Base-by-base conservation (phyloP, 2,888 invertebrate species). In the Platycnemis pennipes region DNA sequence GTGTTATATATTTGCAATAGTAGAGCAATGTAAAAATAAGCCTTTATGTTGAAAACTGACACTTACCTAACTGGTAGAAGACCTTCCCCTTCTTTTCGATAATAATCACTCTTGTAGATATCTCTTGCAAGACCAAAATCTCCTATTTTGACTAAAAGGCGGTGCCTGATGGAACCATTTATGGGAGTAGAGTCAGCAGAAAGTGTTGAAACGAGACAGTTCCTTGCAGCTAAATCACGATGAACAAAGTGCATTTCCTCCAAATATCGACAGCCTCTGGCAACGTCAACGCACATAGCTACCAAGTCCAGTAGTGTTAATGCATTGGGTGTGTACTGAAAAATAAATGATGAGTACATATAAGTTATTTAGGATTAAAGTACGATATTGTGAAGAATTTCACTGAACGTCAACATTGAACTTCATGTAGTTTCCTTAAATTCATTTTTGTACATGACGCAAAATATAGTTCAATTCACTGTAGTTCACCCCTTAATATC, bases 211-310 rank as follows among this genome's bases (percentile, higher is more conserved):
- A 99, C 99, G 31, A 99, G 97, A 96, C 99, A 99, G 96, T 99
- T 99, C 94, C 99, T 97, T 95, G 99, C 99, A 0, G 99, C 99
- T 94, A 99, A 97, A 97, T 99, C 99, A 95, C 99, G 98, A 96
- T 99, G 99, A 0, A 99, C 99, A 96, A 99, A 99, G 96, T 99
- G 99, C 98, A 99, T 98, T 96, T 99, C 99, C 96, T 99, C 99
- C 95, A 99, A 97, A 96, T 99, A 99, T 94, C 98, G 98, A 96
- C 99, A 99, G 3, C 99, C 99, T 95, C 98, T 98, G 0, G 99
- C 99, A 22, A 99, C 99, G 96, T 99, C 99, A 95, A 99, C 98
- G 96, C 99, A 99, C 98, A 99, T 99, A 95, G 98, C 97, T 89
- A 99, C 97, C 86, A 99, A 97, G 96, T 99, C 99, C 94, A 98